Evolutionary conservation across 2,888 invertebrate genomes (phyloP), one percentile per base, ranked within the genome.

Genomic region (Camponotus fellah): DNA sequence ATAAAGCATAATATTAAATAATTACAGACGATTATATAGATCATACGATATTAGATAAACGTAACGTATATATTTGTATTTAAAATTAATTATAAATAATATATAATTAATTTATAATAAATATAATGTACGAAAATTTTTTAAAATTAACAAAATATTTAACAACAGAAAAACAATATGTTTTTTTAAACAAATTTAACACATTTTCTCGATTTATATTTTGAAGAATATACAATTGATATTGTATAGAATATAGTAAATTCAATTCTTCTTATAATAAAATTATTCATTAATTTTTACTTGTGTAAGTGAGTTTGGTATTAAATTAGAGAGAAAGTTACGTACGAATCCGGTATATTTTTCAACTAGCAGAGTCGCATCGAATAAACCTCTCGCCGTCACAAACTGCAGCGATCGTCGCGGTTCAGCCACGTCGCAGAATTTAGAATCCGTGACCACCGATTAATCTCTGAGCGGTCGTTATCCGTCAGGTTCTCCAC

Each of bases 401-500:
- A 71, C 86, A 83, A 82, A 85, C 81, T 75, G 80, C 71, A 81
- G 85, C 83, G 88, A 89, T 89, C 86, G 83, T 88, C 77, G 85
- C 82, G 86, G 84, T 87, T 91, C 86, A 88, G 89, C 89, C 89
- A 87, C 88, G 71, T 86, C 83, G 90, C 92, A 87, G 91, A 92
- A 93, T 92, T 92, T 92, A 92, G 91, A 92, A 90, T 90, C 91
- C 88, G 89, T 91, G 92, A 90, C 92, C 91, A 87, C 90, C 92
- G 89, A 92, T 92, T 90, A 91, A 92, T 92, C 92, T 92, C 90
- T 89, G 76, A 88, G 75, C 86, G 90, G 90, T 91, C 92, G 91
- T 93, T 92, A 92, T 92, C 91, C 91, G 93, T 92, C 93, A 92
- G 87, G 82, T 92, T 89, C 90, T 88, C 89, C 87, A 82, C 86